Evolutionary conservation across 2,797 vertebrate genomes (phyloP).

Genomic region (Alosa sapidissima): DNA sequence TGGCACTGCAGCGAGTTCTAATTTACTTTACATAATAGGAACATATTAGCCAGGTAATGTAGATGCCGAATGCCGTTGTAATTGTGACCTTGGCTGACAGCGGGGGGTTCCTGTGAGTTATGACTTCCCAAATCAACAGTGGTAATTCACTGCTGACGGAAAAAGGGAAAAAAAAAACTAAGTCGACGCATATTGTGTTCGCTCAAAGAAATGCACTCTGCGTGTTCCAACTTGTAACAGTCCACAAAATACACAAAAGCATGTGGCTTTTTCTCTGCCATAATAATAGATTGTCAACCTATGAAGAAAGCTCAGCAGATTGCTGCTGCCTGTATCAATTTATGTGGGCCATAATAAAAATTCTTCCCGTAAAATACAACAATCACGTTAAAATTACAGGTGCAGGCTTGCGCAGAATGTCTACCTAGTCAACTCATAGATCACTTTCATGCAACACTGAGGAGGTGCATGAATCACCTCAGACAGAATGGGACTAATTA

Average conservation of each 20-base stretch:
- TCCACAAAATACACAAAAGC: not conserved
- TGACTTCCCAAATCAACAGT: slow-evolving; percentile 6
- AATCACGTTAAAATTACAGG: slow-evolving; percentile 55
- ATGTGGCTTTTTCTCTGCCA: not conserved
- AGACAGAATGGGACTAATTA: slow-evolving; percentile 55
- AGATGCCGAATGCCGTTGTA: not conserved
- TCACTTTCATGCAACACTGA: slow-evolving; percentile 66
- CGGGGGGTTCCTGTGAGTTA: slow-evolving; percentile 16
- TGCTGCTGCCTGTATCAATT: slow-evolving; percentile 15
- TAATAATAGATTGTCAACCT: not conserved
- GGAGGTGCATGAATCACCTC: slow-evolving; percentile 55
- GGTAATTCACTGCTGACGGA: not conserved
- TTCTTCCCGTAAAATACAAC: slow-evolving; percentile 39
- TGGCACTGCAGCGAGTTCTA: not conserved
- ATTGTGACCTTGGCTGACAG: slow-evolving; percentile 18
- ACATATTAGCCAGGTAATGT: slow-evolving; percentile 20
- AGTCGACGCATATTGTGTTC: not conserved
- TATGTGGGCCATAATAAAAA: slow-evolving; percentile 16
- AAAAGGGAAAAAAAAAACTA: not conserved
- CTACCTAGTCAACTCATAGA: slow-evolving; percentile 69
- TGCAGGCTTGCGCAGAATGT: slow-evolving; percentile 56
- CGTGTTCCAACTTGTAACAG: not conserved
- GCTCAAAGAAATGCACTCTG: slow-evolving; percentile 10
- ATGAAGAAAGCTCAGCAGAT: slow-evolving; percentile 11
- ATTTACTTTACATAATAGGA: slow-evolving; percentile 25